These are phyloP conservation scores for Desoria tigrina DNA, from an alignment of 2,888 invertebrate species.

Conservation along the genomic window DNA sequence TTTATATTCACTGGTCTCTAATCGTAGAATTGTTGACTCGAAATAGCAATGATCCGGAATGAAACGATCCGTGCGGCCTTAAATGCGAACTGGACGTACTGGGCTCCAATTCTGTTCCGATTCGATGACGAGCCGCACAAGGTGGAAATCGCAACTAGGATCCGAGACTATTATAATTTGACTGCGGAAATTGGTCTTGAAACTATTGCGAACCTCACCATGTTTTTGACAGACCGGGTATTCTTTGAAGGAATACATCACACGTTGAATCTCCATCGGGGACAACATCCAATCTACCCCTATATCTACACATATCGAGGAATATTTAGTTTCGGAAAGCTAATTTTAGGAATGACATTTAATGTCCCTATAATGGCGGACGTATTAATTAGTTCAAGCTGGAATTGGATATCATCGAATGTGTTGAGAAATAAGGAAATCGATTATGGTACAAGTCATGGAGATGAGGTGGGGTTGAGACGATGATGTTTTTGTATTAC, in stretches of 20 bases:
- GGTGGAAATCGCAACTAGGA: conserved; percentile 31
- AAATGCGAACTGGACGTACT: conserved; percentile 39
- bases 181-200: conserved; percentile 28
- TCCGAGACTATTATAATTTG: conserved; percentile 36
- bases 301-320: conserved; percentile 44
- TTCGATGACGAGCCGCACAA: conserved; percentile 39
- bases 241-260: conserved; percentile 46
- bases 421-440: conserved; percentile 25
- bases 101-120: conserved; percentile 38
- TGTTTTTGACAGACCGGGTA: conserved; percentile 38
- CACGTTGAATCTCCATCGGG: conserved; percentile 33
- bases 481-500: neutral
- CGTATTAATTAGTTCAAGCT: conserved; percentile 27
- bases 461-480: conserved; percentile 1
- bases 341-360: conserved; percentile 40
- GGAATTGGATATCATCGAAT: conserved; percentile 30
- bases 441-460: conserved; percentile 21
- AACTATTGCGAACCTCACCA: conserved; percentile 27
- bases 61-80: conserved; percentile 37
- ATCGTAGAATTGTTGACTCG: too few relatives aligned
- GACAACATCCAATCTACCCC: conserved; percentile 36
- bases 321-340: conserved; percentile 40
- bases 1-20: too few relatives aligned
- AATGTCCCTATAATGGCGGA: conserved; percentile 33
- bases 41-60: conserved; percentile 35